phyloP scores from a whole-genome alignment of 1,140 invertebrate genomes.

The Helicoverpa zea region DNA sequence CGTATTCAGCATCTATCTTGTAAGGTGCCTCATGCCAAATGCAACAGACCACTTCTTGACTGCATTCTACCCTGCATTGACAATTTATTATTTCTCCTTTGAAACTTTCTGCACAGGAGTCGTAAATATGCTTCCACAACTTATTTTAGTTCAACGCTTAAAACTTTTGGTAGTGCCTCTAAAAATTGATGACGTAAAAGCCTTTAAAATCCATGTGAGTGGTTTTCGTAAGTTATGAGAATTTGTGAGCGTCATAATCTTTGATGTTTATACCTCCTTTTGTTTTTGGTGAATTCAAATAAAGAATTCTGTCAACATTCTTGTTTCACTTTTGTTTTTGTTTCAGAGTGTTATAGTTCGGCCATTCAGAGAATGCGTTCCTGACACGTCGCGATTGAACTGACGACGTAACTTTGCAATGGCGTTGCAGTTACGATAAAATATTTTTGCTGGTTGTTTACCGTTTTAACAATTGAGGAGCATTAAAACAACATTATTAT shows the following conservation, averaged over 20 bases:
- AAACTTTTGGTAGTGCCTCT: conserved; percentile 1
- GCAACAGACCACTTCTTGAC: conserved; percentile 42
- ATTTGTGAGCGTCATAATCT: background rate
- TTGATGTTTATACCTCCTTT: too few relatives aligned
- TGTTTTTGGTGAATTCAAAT: too few relatives aligned
- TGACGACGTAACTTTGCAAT: too few relatives aligned
- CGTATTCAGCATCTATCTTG: conserved; percentile 5
- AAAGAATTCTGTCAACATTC: too few relatives aligned
- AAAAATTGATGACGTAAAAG: conserved; percentile 29
- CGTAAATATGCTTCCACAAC: conserved; percentile 21
- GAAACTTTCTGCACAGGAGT: conserved; percentile 20
- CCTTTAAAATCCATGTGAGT: background rate
- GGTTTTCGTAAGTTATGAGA: background rate
- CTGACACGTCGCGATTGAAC: too few relatives aligned
- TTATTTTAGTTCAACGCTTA: conserved; percentile 19
- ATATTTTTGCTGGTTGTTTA: too few relatives aligned
- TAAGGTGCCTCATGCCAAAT: conserved; percentile 31
- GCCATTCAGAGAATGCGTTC: too few relatives aligned
- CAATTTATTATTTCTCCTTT: conserved; percentile 40
- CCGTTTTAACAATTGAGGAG: too few relatives aligned
- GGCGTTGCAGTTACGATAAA: too few relatives aligned
- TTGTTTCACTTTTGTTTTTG: too few relatives aligned
- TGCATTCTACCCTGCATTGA: background rate
- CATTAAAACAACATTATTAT: too few relatives aligned
- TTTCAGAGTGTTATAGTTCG: too few relatives aligned